These are phyloP conservation scores for Crax fasciolata DNA, from an alignment of 2,797 vertebrate species.

Conservation along the genomic window DNA sequence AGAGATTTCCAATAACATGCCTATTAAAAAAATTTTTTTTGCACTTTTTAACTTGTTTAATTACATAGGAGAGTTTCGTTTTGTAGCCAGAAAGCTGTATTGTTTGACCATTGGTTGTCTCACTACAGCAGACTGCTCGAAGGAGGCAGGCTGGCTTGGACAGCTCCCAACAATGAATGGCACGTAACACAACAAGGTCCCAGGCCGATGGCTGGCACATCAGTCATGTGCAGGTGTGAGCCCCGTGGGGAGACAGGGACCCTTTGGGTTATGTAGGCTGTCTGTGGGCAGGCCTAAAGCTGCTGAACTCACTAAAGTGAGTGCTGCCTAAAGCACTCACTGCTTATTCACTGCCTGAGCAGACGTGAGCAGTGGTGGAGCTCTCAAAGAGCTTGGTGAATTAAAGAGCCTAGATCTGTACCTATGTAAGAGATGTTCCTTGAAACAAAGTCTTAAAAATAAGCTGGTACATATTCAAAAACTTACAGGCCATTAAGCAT, in stretches of 20 bases:
- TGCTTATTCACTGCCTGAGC: not conserved
- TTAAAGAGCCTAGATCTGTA: not conserved
- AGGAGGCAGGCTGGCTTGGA: not conserved
- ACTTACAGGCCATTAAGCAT: not conserved
- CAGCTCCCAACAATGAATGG: not conserved
- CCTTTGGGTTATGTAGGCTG: rapidly evolving
- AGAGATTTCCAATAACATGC: not conserved
- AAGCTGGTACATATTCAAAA: not conserved
- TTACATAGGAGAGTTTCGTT: not conserved
- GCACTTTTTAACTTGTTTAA: not conserved
- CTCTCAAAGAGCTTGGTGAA: not conserved
- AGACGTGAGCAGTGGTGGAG: not conserved
- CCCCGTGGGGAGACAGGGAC: not conserved
- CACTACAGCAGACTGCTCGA: not conserved
- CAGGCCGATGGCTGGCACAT: no score
- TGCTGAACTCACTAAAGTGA: not conserved
- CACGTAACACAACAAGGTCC: not conserved
- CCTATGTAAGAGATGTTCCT: not conserved
- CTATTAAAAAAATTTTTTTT: not conserved
- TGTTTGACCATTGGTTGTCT: not conserved
- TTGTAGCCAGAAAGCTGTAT: not conserved
- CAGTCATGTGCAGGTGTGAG: not conserved
- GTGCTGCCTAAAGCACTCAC: not conserved
- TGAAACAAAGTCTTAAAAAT: not conserved
- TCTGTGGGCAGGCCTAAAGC: not conserved